Evolutionary conservation across 2,797 vertebrate species (phyloP), one percentile per base, ranked within the genome.

Genomic region (Mergus octosetaceus): DNA sequence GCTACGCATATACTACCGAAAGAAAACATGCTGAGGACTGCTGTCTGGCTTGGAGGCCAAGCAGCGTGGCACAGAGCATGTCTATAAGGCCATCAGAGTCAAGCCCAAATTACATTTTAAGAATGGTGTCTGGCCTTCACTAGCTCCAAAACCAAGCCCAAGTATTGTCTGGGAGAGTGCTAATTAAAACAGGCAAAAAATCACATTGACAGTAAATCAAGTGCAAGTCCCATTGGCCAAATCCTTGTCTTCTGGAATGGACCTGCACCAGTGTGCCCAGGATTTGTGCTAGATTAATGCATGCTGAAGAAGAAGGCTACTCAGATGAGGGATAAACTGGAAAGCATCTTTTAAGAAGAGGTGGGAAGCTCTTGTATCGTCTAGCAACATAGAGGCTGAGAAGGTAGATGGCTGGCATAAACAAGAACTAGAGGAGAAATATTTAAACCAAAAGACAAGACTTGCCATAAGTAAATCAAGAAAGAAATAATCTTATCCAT

Each of bases 151-250:
- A 36, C 7, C 32, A 72, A 58, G 21, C 5, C n/a, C 28, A 72
- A 25, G 38, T 41, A 38, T 54, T 92, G 15, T 10, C 39, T 62
- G 8, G 15, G 20, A 89, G 43, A 54, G 21, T 65, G 49, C 5
- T 54, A 53, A 83, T 32, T 47, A 61, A 69, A 32, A 72, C 5
- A 41, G 15, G 6, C 28, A 92, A 57, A 92, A 89, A 85, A 2
- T 0, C 36, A 58, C 11, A 7, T 2, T 1, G 54, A 51, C 5
- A 47, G 8, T 41, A 80, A 89, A 51, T 65, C 0, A 0, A 17
- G 7, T 41, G 32, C 66, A 32, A 22, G 11, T 14, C 5, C 53
- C 36, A 45, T 81, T 45, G 57, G 43, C 39, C 60, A 71, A 68
- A 78, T 60, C 39, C 28, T 20, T 76, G 34, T 4, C 14, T 87